Base-by-base conservation (phyloP, 2,888 invertebrate genomes). In the Phragmatobia fuliginosa region DNA sequence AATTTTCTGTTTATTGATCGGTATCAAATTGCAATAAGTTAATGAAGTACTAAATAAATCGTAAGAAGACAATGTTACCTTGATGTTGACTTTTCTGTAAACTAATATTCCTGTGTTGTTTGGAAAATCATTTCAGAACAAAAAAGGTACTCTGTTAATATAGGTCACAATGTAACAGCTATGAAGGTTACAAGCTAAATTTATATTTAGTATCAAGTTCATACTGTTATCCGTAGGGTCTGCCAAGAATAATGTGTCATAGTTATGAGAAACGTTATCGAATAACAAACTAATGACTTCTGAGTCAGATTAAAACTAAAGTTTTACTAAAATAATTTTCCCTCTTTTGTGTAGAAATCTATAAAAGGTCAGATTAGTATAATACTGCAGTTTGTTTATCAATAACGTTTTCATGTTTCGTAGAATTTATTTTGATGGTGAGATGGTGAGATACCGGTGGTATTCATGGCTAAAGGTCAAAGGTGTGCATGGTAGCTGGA, bases 401-500 rank as follows among this genome's bases (percentile, higher is more conserved):
- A 52, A 59, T 38, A 60, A 52, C 8, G 10, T 28, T 21, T 38
- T 68, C 62, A 59, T 63, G 69, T 71, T 77, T 70, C 65, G 68
- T 59, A 67, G 77, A 73, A 78, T 71, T 62, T 70, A 63, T 70
- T 66, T 65, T 63, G 75, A 68, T 71, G 72, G 62, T 68, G 77
- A 75, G 76, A 77, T 83, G 64, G 71, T n/a, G 82, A 75, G 77
- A 82, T 76, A 68, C 73, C 70, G 71, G 69, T 83, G 82, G 67
- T 83, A 85, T 86, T 86, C 82, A 71, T 74, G 72, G 71, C 62
- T 68, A 86, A 85, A 87, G 86, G 86, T 85, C 83, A 86, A 70
- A 74, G 66, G 78, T 76, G 78, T 76, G 73, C 79, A 83, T 77
- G 72, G 68, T 80, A 73, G 63, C 65, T 64, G 67, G 38, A 33